These are phyloP conservation scores for Lampris megalopsis DNA, from an alignment of 2,113 vertebrate genomes.

Conservation along the genomic window DNA sequence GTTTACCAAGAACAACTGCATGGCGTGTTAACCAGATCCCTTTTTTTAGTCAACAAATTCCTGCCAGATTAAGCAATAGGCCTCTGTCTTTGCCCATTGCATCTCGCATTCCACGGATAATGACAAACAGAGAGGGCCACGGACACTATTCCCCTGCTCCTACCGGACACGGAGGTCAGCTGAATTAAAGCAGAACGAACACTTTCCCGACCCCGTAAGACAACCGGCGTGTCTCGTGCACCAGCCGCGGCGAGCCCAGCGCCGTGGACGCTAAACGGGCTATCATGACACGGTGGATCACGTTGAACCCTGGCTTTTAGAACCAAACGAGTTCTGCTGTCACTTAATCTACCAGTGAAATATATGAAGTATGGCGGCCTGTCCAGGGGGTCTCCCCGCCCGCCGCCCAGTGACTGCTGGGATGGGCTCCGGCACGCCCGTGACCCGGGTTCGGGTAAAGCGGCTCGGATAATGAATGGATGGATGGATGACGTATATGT, in stretches of 20 bases:
- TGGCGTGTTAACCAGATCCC: slow-evolving; percentile 67
- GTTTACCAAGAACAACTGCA: slow-evolving; percentile 72
- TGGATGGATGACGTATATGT: no score
- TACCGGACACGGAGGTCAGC: slow-evolving; percentile 41
- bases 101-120: slow-evolving; percentile 75
- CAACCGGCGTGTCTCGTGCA: slow-evolving; percentile 30
- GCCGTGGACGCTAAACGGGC: no score
- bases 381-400: no score
- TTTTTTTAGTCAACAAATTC: slow-evolving; percentile 78
- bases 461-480: no score
- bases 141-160: slow-evolving; percentile 37
- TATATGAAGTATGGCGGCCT: no score
- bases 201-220: slow-evolving; percentile 31
- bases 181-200: slow-evolving; percentile 49
- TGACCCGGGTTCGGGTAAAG: no score
- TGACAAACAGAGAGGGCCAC: slow-evolving; percentile 66
- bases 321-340: no score
- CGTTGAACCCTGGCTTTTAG: no score
- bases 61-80: slow-evolving; percentile 77
- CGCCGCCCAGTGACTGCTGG: no score
- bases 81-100: slow-evolving; percentile 68
- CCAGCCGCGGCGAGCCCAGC: background rate
- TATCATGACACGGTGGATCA: no score
- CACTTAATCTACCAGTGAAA: no score
- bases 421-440: no score